Base-by-base conservation (phyloP, 2,797 vertebrate genomes). In the Petrocephalus schoutedeni region DNA sequence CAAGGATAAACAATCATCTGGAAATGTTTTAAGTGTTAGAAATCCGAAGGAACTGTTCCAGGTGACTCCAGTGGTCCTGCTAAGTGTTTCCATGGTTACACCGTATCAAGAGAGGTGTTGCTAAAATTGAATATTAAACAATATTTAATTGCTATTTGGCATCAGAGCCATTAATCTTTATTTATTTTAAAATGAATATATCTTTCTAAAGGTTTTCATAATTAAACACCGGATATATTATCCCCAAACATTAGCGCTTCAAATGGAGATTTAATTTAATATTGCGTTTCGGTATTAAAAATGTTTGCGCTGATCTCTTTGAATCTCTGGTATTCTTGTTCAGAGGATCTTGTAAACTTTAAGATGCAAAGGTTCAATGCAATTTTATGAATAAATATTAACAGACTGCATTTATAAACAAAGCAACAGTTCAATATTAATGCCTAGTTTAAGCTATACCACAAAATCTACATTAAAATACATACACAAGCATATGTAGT, bases 61-160 rank as follows among this genome's bases (percentile, higher is more conserved):
- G 56, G 87, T 67, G 87, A 59, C 74, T 83, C 36, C 19, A 53
- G 41, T 61, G 87, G 74, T 87, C 83, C 56, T 4, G 74, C 54
- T 59, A 77, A 74, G 32, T 87, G 87, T 87, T 87, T 58, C 87
- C 74, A 87, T 87, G 87, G 87, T 82, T 82, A 87, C 74, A 61
- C 53, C n/a, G 56, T 83, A 28, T 87, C 87, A 59, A 56, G 87
- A 59, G 87, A 59, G 74, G 87, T 87, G 36, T 83, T 28, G 41
- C 74, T 83, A 49, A 83, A 87, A 87, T 59, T 87, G 87, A 87
- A 87, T 87, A 83, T 82, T 83, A 87, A 87, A 59, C 74, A 56
- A 7, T 36, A 53, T 58, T 83, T 87, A 87, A 87, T 59, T 57
- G 56, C 57, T 58, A 87, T 86, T 59, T 86, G 56, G 32, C 54